Evolutionary conservation across 2,113 vertebrate species (phyloP).

Genomic region (Hepsetus odoe): DNA sequence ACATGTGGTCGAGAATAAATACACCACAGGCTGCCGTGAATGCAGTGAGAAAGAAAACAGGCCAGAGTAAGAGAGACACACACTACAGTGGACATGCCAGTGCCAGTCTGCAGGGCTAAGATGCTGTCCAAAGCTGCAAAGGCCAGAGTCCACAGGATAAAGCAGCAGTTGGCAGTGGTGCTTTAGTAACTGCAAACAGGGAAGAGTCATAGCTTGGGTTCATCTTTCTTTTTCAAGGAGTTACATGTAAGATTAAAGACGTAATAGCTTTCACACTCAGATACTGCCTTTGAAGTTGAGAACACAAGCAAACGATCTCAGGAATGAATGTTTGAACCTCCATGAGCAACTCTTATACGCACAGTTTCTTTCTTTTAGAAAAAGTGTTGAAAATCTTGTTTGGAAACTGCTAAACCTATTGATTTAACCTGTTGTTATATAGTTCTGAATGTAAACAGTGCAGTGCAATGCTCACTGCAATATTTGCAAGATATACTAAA

Average conservation of each 20-base stretch:
- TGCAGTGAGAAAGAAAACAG: slow-evolving; percentile 31
- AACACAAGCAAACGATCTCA: background rate
- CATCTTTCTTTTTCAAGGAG: slow-evolving; percentile 5
- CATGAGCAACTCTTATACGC: background rate
- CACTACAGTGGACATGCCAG: background rate
- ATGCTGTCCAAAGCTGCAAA: slow-evolving; percentile 1
- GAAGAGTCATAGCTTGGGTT: slow-evolving; percentile 3
- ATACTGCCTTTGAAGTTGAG: slow-evolving; percentile 4
- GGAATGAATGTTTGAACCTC: background rate
- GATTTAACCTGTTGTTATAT: no score
- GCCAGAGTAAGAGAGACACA: background rate
- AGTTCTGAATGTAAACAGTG: no score
- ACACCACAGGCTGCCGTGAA: background rate
- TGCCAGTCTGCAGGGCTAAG: background rate
- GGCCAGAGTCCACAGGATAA: background rate
- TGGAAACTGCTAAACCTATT: no score
- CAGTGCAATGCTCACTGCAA: no score
- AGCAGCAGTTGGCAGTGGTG: background rate
- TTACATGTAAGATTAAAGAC: slow-evolving; percentile 9
- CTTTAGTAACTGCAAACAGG: background rate
- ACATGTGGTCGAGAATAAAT: background rate
- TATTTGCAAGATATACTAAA: no score
- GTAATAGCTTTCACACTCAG: background rate
- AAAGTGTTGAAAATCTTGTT: no score
- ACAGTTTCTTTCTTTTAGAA: background rate